Base-by-base conservation (phyloP, 2,113 vertebrate species). In the Taxidea taxus region DNA sequence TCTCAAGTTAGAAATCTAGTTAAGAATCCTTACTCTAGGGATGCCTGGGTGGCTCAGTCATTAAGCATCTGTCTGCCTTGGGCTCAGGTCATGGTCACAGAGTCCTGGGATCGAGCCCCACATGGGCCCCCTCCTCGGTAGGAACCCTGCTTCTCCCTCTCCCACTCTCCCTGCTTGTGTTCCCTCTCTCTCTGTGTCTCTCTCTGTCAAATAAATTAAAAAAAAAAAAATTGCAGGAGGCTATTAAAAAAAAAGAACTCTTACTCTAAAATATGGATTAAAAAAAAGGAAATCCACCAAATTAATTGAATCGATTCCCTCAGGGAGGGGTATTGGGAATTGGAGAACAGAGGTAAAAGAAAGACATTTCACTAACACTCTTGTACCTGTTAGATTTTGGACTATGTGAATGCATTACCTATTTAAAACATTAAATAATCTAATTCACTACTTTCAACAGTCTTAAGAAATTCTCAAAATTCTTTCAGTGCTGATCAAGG, bases 361-460 rank as follows among this genome's bases (percentile, higher is more conserved):
- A 14, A 81, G 54, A 74, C 10, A 64, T 64, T 87, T 83, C 66
- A 74, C 54, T 87, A 64, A 20, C 23, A 72, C 2, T 77, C 44
- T 64, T 80, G 25, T 51, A 51, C 1, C 37, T 68, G 58, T 86
- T 90, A 44, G 47, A 82, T 60, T 94, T 90, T 83, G 58, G 87
- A 54, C 29, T 14, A 4, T 83, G 44, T 78, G 29, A 74, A 68
- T 60, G 29, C 75, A 20, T 87, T 72, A 87, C 60, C 21, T 84
- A 83, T 74, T 84, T 54, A 91, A 87, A 95, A 72, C 34, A 81
- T 70, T 89, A 95, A 89, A 92, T 92, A 82, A 75, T 90, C 2
- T 16, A 84, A 37, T 83, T 78, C 60, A 91, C 27, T 62, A 44
- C 92, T 90, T 90, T 78, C 34, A 51, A 72, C 7, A 68, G 29